Evolutionary conservation across 1,140 invertebrate species (phyloP), one percentile per base, ranked within the genome.

Genomic region (Pemphigus obesinymphae): DNA sequence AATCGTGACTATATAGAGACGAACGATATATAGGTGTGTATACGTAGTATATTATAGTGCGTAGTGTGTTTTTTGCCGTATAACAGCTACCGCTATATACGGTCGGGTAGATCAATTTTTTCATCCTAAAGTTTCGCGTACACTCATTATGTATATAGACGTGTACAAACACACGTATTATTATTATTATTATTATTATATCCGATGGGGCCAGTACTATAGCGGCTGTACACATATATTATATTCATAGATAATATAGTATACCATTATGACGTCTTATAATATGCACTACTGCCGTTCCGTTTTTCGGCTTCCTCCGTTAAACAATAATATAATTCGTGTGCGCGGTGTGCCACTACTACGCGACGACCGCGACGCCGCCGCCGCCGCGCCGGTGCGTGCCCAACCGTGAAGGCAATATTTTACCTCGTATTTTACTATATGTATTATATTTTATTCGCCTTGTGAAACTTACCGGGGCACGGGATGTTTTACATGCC

Each of bases 321-420:
- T 29, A 13, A n/a, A 4, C 20, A 53, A 29, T 73, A 48, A 48
- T 43, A 17, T 26, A 48, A n/a, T 29, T 48, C 3, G 29, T 61
- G 15, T 31, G 29, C n/a, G 29, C 58, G 34, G 10, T 13, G 20
- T 37, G n/a, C 63, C 20, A 20, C 5, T 50, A 4, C 5, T 20
- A 50, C 13, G 2, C 5, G 26, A 11, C 17, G 4, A 34, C 63
- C 10, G 6, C 31, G 55, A 31, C 11, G 58, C 17, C 26, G 15
- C 13, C 15, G n/a, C 10, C 20, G 37, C 63, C 17, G 31, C 20
- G 23, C 31, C 53, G 50, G 75, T 78, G 53, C 20, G 75, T 55
- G 50, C 75, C 34, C 53, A 78, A 78, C 75, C 75, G 53, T 78
- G 75, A 78, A 78, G 73, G 8, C 23, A 73, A 73, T 50, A 26